phyloP scores from a whole-genome alignment of 2,113 vertebrate genomes.

The Todiramphus saurophagus region DNA sequence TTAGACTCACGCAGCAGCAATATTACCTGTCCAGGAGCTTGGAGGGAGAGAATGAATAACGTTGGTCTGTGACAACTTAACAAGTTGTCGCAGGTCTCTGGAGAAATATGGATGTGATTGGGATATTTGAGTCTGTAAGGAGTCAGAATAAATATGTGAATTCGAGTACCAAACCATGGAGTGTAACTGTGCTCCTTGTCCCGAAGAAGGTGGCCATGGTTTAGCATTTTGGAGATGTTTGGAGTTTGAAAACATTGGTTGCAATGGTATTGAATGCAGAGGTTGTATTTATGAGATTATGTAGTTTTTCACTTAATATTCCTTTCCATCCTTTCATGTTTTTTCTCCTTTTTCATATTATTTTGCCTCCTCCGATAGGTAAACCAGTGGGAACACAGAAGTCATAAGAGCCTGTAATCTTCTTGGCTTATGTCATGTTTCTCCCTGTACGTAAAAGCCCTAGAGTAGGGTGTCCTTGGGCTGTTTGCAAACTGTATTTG shows the following conservation, averaged over 20 bases:
- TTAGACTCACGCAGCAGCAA: background rate
- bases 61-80: background rate
- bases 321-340: background rate
- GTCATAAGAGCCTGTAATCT: background rate
- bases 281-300: background rate
- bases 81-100: background rate
- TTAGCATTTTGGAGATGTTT: background rate
- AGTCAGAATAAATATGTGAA: background rate
- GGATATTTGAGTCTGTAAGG: background rate
- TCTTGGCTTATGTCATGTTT: background rate
- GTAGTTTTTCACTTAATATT: background rate
- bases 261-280: background rate
- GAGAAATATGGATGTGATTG: background rate
- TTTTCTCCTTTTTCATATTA: background rate
- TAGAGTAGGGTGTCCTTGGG: background rate
- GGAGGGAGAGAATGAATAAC: background rate
- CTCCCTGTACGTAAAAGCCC: rapidly evolving
- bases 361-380: background rate
- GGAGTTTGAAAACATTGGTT: background rate
- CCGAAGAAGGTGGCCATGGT: background rate
- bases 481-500: rapidly evolving
- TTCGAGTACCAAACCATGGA: background rate
- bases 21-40: background rate
- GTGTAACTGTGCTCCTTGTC: background rate
- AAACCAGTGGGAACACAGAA: background rate